A percentile compares a stretch with the other conserved stretches of the same genome.
phyloP scores from a whole-genome alignment of 1,140 invertebrate genomes.

The Rhyacophila brunnea region DNA sequence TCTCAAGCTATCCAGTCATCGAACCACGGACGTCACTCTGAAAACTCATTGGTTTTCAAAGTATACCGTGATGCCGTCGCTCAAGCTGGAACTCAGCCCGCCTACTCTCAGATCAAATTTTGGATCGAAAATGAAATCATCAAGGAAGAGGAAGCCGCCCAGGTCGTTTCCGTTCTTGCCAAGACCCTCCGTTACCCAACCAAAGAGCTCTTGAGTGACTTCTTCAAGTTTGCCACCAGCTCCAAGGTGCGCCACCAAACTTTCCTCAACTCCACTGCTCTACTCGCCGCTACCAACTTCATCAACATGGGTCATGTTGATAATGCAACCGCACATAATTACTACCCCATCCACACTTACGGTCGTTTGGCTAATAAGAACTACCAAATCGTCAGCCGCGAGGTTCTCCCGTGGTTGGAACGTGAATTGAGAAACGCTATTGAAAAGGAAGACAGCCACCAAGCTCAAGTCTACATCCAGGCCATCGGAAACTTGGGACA shows the following conservation, averaged over 20 bases:
- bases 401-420: constrained; percentile 61
- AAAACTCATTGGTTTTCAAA: too few species aligned
- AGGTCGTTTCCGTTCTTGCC: constrained; percentile 53
- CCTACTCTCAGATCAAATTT: constrained; percentile 58
- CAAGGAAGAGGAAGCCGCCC: constrained; percentile 54
- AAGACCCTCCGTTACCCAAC: constrained; percentile 60
- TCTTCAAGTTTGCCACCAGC: constrained; percentile 54
- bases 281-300: constrained; percentile 59
- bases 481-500: too few species aligned
- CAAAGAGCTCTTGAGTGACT: constrained; percentile 57
- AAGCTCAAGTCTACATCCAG: too few species aligned
- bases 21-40: background rate
- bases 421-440: constrained; percentile 55
- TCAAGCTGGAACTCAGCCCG: constrained; percentile 65
- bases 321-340: constrained; percentile 52
- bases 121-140: constrained; percentile 61
- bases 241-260: constrained; percentile 49
- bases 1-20: constrained; percentile 31
- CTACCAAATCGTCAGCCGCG: constrained; percentile 49
- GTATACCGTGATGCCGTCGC: constrained; percentile 63
- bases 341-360: constrained; percentile 63
- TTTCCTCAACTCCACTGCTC: constrained; percentile 52
- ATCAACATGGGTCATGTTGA: too few species aligned
- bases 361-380: constrained; percentile 53
- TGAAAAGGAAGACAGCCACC: constrained; percentile 48